These are phyloP conservation scores for Netelia inedita DNA, from an alignment of 2,888 invertebrate genomes.

Conservation along the genomic window DNA sequence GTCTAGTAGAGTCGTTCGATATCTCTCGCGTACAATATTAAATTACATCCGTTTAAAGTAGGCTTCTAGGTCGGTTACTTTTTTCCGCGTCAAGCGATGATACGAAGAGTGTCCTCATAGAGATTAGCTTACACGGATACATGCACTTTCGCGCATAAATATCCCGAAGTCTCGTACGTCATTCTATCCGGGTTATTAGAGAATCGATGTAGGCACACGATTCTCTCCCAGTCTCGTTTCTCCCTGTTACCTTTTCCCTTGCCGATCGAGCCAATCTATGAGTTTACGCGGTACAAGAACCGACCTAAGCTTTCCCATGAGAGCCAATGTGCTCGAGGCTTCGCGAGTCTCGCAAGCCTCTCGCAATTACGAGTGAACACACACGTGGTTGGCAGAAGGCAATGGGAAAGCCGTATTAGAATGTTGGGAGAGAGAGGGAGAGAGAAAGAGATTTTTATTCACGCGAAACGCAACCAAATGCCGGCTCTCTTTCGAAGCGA, in stretches of 20 bases:
- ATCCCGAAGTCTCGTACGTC: constrained; percentile 30
- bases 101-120: background rate
- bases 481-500: background rate
- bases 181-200: constrained; percentile 61
- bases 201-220: constrained; percentile 31
- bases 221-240: constrained; percentile 54
- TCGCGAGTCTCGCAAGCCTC: constrained; percentile 4
- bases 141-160: constrained; percentile 42
- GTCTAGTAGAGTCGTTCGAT: too few relatives aligned
- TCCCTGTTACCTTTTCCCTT: constrained; percentile 7
- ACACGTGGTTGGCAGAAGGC: constrained; percentile 39
- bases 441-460: background rate
- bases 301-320: constrained; percentile 22
- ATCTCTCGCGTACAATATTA: background rate
- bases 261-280: constrained; percentile 6
- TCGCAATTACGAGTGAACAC: constrained; percentile 38
- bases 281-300: constrained; percentile 4
- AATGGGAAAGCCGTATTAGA: constrained; percentile 52
- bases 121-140: background rate
- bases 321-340: background rate
- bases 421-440: constrained; percentile 6
- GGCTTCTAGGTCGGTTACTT: constrained; percentile 39
- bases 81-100: constrained; percentile 5
- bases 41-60: constrained; percentile 30
- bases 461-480: background rate